Evolutionary conservation across 2,113 vertebrate genomes (phyloP).

Genomic region (Nibea coibor): DNA sequence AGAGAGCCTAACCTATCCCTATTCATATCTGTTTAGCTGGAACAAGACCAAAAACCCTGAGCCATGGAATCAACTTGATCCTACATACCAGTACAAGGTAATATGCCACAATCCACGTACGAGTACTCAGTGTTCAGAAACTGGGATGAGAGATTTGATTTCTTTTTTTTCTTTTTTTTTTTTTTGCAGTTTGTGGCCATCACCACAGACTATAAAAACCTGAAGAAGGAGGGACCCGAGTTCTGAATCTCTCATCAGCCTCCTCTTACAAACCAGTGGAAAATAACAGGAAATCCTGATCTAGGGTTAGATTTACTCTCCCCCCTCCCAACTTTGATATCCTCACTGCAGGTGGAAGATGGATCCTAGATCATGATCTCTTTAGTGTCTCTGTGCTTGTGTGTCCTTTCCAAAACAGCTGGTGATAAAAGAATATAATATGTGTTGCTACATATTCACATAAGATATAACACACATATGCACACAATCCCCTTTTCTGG

Average conservation of each 20-base stretch:
- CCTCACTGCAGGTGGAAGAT: background rate
- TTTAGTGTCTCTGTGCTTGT: constrained; percentile 19
- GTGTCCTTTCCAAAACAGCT: constrained; percentile 21
- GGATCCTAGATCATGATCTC: background rate
- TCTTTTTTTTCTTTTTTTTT: background rate
- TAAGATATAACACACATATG: background rate
- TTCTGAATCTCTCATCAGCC: constrained; percentile 80
- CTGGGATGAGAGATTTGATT: background rate
- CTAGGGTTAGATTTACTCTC: constrained; percentile 16
- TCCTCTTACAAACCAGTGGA: constrained; percentile 6
- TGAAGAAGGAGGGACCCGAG: constrained; percentile 93
- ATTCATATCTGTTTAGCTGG: constrained; percentile 85
- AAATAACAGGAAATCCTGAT: constrained; percentile 11
- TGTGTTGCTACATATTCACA: background rate
- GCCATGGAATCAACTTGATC: constrained; percentile 92
- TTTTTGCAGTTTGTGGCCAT: constrained; percentile 87
- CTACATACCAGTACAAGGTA: constrained; percentile 94
- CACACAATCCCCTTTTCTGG: background rate
- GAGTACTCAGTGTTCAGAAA: background rate
- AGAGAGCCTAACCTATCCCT: background rate
- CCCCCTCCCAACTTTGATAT: background rate
- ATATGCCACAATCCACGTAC: background rate
- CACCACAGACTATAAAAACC: constrained; percentile 90
- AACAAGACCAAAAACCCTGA: constrained; percentile 91
- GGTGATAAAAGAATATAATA: background rate